Base-by-base conservation (phyloP, 2,888 invertebrate species). In the Xylota segnis region DNA sequence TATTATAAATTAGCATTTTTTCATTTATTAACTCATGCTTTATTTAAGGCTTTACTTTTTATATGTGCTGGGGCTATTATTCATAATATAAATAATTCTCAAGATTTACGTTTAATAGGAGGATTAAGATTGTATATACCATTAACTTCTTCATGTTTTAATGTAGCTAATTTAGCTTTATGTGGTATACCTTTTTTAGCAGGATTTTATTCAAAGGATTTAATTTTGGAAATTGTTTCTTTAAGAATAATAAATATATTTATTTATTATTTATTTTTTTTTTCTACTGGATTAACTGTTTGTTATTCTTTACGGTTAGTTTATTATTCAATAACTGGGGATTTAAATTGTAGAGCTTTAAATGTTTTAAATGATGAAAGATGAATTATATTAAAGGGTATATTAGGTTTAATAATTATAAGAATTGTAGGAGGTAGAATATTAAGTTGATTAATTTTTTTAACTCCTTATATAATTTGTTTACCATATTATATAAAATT, bases 11-110 rank as follows among this genome's bases (percentile, higher is more conserved):
- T 96, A 89, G 93, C 94, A 88, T 95, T 95, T 94, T 95, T 95
- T 94, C 96, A 96, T 94, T 92, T 96, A 90, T 92, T 96, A 90
- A 94, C 93, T 87, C 95, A 96, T 94, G 96, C 95, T 83, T 93
- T 96, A 92, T 96, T 96, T 95, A 96, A 96, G 87, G 95, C 95
- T 88, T 93, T 95, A 92, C 93, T 95, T 91, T 96, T 96, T 94
- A 93, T 96, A 90, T 95, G 95, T 93, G 94, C 95, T 0, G 96
- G 96, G 0, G 92, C 93, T 66, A 93, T 95, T 92, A 96, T 96
- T 94, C 95, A 95, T 93, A 93, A 93, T 90, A 93, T 94, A 90
- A 91, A 90, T 88, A 93, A 94, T 93, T 93, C 90, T 89, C 96
- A 96, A 91, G 95, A 96, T 94, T 94, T 89, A 89, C 95, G 95